Base-by-base conservation (phyloP, 2,113 vertebrate species). In the Platanista minor region DNA sequence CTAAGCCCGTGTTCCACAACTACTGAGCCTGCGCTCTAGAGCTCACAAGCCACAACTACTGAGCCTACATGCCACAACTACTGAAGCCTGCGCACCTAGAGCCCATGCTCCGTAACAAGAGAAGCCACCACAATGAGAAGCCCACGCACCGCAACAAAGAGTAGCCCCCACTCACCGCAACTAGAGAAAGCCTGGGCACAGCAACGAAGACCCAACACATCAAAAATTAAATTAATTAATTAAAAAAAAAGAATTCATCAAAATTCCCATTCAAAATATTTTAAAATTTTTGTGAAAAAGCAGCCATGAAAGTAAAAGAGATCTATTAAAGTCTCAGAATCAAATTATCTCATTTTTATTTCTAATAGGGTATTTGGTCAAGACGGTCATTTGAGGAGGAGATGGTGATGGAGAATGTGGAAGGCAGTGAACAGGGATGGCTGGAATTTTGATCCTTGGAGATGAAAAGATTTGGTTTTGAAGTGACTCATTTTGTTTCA, bases 371-470 rank as follows among this genome's bases (percentile, higher is more conserved):
- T 52, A 3, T 10, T 71, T 94, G 31, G n/a, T 91, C 62, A 93
- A 67, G n/a, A 83, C 9, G 23, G 15, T 86, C 33, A 36, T n/a
- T 71, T 90, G 66, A 84, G 33, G 46, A 92, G n/a, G 36, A 92
- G 33, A 69, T 41, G 36, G 43, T 46, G 33, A 78, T n/a, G 41
- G 39, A 86, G 33, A 39, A 46, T 12, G 23, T 29, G 17, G 52
- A 77, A 83, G 4, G 17, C 21, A 72, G 23, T 85, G 31, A 80
- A 88, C 21, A 49, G 8, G 2, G 21, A 36, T 86, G 25, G 46
- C n/a, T 89, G n/a, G 23, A 67, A 91, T 91, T 95, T 94, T 94
- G 54, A 78, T 66, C 61, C 6, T 91, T 87, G 8, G 61, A 81
- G 5, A 9, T 87, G 25, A 78, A 95, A 39, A 39, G 29, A 75